phyloP scores from a whole-genome alignment of 2,113 vertebrate genomes.

The Galemys pyrenaicus region DNA sequence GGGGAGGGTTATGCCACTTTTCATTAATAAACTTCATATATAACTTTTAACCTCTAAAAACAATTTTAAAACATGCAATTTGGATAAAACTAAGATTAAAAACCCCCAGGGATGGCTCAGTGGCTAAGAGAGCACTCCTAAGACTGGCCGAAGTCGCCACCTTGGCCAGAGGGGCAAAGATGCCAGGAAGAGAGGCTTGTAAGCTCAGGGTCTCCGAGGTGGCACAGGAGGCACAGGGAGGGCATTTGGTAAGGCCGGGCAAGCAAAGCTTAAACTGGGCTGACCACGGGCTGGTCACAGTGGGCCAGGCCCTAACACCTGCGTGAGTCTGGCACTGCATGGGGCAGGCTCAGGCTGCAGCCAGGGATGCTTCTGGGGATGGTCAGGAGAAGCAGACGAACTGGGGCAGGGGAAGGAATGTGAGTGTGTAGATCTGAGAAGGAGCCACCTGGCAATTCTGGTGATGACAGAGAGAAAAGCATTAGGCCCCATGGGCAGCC shows the following conservation, averaged over 20 bases:
- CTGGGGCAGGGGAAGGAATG: too few species aligned
- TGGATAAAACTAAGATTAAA: background rate
- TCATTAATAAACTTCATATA: background rate
- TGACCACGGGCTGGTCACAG: background rate
- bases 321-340: fast-evolving
- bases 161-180: background rate
- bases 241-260: fast-evolving
- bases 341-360: background rate
- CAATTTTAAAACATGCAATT: background rate
- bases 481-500: background rate
- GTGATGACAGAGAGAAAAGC: background rate
- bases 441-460: fast-evolving
- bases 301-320: background rate
- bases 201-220: background rate
- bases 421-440: background rate
- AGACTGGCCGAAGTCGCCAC: fast-evolving
- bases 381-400: background rate
- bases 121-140: background rate
- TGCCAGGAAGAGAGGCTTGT: fast-evolving
- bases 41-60: background rate
- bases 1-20: background rate
- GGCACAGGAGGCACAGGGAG: background rate
- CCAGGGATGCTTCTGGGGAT: fast-evolving
- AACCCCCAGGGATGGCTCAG: fast-evolving
- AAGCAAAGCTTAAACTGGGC: background rate